These are phyloP conservation scores for Microcebus jonahi DNA, from an alignment of 2,113 vertebrate species.

Conservation along the genomic window DNA sequence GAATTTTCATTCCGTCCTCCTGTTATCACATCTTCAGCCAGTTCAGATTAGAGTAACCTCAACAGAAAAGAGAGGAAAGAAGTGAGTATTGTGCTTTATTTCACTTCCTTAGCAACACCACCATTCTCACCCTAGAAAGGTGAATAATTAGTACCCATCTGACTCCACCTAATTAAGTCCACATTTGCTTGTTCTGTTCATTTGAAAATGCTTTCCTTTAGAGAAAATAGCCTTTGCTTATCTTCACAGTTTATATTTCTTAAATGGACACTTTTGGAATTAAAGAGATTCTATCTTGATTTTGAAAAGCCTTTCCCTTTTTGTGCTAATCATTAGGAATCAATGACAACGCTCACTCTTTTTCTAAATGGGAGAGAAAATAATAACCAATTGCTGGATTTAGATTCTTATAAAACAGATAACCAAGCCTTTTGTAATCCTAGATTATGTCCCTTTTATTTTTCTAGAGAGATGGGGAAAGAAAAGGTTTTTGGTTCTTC, in stretches of 20 bases:
- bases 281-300: slow-evolving; percentile 63
- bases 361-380: slow-evolving; percentile 46
- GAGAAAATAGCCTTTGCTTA: slow-evolving; percentile 52
- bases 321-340: slow-evolving; percentile 46
- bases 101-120: slow-evolving; percentile 27
- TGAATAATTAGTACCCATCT: slow-evolving; percentile 65
- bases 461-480: not conserved
- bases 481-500: not conserved
- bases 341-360: not conserved
- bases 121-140: not conserved
- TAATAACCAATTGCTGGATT: slow-evolving; percentile 32
- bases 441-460: not conserved
- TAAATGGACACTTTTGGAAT: slow-evolving; percentile 63
- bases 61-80: slow-evolving; percentile 46
- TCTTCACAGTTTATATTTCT: slow-evolving; percentile 62
- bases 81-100: not conserved
- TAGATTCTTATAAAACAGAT: slow-evolving; percentile 7
- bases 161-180: slow-evolving; percentile 54
- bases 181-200: slow-evolving; percentile 57
- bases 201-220: slow-evolving; percentile 49
- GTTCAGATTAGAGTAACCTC: not conserved
- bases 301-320: slow-evolving; percentile 49
- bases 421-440: not conserved
- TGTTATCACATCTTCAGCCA: not conserved
- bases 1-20: not conserved